These are phyloP conservation scores for Caradrina clavipalpis DNA, from an alignment of 2,888 invertebrate genomes.

Conservation along the genomic window DNA sequence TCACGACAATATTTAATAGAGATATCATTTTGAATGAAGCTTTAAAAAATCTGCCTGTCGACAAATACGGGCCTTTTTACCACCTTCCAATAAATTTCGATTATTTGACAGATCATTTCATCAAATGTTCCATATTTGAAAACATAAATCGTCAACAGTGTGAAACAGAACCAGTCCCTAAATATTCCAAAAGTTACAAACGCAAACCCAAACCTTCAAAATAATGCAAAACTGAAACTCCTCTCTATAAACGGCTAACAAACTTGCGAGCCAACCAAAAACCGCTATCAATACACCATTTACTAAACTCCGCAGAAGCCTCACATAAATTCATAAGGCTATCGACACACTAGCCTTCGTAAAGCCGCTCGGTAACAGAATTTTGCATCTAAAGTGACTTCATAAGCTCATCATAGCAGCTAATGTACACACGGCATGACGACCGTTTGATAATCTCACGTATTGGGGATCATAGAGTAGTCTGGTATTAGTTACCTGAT, in stretches of 20 bases:
- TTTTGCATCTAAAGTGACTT: conserved; percentile 66
- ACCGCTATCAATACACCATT: conserved; percentile 57
- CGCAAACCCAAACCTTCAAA: conserved; percentile 13
- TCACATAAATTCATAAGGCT: conserved; percentile 61
- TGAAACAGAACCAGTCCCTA: neutral
- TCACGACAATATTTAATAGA: no score
- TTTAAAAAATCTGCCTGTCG: no score
- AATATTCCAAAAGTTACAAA: neutral
- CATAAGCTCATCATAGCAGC: conserved; percentile 72
- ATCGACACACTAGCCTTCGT: conserved; percentile 54
- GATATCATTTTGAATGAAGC: no score
- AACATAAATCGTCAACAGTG: neutral
- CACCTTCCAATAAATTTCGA: no score
- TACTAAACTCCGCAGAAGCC: conserved; percentile 39
- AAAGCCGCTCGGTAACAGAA: conserved; percentile 59
- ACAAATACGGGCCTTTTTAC: no score
- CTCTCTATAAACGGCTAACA: conserved; percentile 34
- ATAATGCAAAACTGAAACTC: conserved; percentile 17
- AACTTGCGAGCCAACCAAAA: conserved; percentile 49
- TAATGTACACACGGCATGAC: conserved; percentile 59
- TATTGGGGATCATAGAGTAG: conserved; percentile 14
- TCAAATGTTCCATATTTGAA: no score
- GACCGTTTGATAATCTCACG: conserved; percentile 49
- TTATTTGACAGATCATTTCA: no score
- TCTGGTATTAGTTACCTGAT: neutral